Evolutionary conservation across 2,888 invertebrate species (phyloP).

Genomic region (Nephrotoma flavescens): DNA sequence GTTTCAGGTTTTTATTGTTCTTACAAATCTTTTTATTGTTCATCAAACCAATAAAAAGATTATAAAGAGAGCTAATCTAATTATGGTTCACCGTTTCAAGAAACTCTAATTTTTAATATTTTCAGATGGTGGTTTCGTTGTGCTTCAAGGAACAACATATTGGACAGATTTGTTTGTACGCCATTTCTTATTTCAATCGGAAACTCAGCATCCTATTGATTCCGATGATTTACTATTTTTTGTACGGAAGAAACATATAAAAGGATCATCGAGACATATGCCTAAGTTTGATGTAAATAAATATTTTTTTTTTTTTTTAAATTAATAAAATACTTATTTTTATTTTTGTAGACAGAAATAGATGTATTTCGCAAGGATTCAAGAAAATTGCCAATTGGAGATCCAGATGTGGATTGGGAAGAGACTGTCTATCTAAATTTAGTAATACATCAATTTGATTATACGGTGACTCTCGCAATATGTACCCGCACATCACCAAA

Average conservation of each 20-base stretch:
- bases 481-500: slow-evolving; percentile 96
- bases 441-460: slow-evolving; percentile 97
- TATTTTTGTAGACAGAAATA: slow-evolving; percentile 62
- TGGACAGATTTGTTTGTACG: slow-evolving; percentile 93
- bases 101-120: slow-evolving; percentile 11
- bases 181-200: slow-evolving; percentile 83
- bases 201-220: slow-evolving; percentile 60
- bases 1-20: too few species aligned
- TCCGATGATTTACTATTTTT: slow-evolving; percentile 92
- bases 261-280: slow-evolving; percentile 71
- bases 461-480: slow-evolving; percentile 91
- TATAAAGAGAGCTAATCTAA: too few species aligned
- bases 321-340: not conserved
- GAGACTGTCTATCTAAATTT: slow-evolving; percentile 97
- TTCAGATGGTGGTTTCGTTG: slow-evolving; percentile 80
- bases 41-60: too few species aligned
- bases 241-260: slow-evolving; percentile 82
- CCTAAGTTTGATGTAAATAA: slow-evolving; percentile 70
- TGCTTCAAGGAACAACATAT: slow-evolving; percentile 83
- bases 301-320: not conserved
- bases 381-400: slow-evolving; percentile 88
- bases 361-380: slow-evolving; percentile 97
- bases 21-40: too few species aligned
- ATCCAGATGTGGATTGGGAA: slow-evolving; percentile 96
- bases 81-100: too few species aligned